Evolutionary conservation across 2,113 vertebrate species (phyloP).

Genomic region (Malurus elegans): DNA sequence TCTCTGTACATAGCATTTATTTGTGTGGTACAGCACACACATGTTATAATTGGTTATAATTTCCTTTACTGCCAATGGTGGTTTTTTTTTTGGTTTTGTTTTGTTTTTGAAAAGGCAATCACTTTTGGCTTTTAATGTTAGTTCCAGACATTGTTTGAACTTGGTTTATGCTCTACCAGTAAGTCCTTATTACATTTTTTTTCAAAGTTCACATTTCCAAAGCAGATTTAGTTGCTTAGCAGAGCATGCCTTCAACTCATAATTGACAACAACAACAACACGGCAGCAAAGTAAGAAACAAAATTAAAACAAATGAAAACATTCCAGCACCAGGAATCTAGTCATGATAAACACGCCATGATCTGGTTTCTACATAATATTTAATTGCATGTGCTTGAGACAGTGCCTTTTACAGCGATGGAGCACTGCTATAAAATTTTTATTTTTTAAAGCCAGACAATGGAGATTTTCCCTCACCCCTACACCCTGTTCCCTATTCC

Average conservation of each 20-base stretch:
- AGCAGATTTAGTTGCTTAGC: background rate
- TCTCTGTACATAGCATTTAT: background rate
- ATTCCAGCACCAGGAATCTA: too few relatives aligned
- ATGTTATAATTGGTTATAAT: background rate
- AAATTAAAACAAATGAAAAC: background rate
- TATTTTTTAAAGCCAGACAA: background rate
- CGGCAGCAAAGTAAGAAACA: background rate
- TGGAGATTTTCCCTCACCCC: background rate
- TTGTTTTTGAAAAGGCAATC: background rate
- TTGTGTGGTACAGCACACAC: background rate
- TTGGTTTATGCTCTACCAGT: slow-evolving; percentile 1
- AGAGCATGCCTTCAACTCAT: background rate
- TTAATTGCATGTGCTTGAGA: background rate
- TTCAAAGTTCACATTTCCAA: background rate
- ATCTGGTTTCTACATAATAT: background rate
- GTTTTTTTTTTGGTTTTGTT: background rate
- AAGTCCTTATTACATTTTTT: background rate
- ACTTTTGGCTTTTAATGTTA: slow-evolving; percentile 13
- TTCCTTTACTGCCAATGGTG: slow-evolving; percentile 1
- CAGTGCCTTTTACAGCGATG: background rate
- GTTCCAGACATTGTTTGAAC: slow-evolving; percentile 39
- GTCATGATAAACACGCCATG: background rate
- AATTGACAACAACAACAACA: background rate
- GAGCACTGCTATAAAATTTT: background rate
- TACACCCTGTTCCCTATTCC: background rate